Evolutionary conservation across 2,888 invertebrate species (phyloP), one percentile per base, ranked within the genome.

Genomic region (Oligia fasciuncula): DNA sequence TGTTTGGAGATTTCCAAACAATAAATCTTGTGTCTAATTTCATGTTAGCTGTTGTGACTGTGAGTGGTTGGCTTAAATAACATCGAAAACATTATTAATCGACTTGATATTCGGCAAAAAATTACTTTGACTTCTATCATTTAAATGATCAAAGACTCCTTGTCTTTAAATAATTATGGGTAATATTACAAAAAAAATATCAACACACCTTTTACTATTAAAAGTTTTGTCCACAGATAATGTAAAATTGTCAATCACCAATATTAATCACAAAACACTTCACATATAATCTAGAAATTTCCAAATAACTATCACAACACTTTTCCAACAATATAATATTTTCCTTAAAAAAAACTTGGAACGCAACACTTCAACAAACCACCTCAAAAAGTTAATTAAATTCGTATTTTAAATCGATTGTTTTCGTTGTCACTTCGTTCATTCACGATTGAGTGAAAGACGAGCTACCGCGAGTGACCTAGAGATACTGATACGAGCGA

Each of bases 401-500:
- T 49, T 71, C 72, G 73, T 51, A 62, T 62, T 76, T 66, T 49
- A 63, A 71, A 74, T 78, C 76, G 82, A 80, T 76, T 80, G 79
- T 86, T 85, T 85, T 87, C 77, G 80, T 77, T 77, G 66, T 78
- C 77, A 80, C 83, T 79, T 82, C 86, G 54, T 79, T 87, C 79
- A 77, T 80, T 85, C 74, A 77, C 84, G 76, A 78, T 74, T 54
- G 71, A 76, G 81, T 76, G 81, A 83, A 84, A 90, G 88, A 90
- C 92, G 92, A 90, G 92, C 92, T 87, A 85, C 88, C 87, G 87
- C 92, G 89, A 89, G 90, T 94, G 95, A 94, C 95, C 95, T 93
- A 94, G 87, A 95, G 93, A 91, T 93, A 94, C 93, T 94, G 94
- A 93, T 94, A 94, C 91, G 87, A 86, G 78, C 87, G 85, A 85